Evolutionary conservation across 2,888 invertebrate genomes (phyloP), one percentile per base, ranked within the genome.

Genomic region (Heliconius hortense): DNA sequence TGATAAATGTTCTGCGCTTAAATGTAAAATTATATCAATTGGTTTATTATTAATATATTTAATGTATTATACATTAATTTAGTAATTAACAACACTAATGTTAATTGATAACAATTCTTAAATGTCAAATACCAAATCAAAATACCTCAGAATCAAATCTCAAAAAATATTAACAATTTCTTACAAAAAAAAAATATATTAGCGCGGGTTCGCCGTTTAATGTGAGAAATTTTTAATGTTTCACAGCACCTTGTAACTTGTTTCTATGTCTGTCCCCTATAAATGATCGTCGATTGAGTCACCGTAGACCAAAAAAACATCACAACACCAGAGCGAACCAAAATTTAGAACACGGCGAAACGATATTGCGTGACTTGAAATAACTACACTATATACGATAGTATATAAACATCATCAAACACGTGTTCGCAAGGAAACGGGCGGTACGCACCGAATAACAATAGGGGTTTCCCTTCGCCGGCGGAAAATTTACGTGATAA

Each of bases 401-500:
- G 83, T 85, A 85, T 88, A 87, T 88, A 88, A 88, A 81, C 81
- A 82, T 82, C 79, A 86, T 85, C 84, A 84, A 90, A 92, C 92
- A 92, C 92, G 93, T 93, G 93, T 94, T 91, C 85, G 89, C 89
- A 85, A 91, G 92, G 92, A 93, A 91, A 90, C 90, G 87, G 83
- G 83, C 83, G 84, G 85, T 88, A 87, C 88, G 89, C 85, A 82
- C 83, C 81, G 93, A 93, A 94, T 93, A 88, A 92, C 93, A 93
- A 93, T 93, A 86, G 86, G 86, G 89, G 91, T 93, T 93, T 93
- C 93, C 93, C 93, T 94, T 92, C 4, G 92, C 92, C 86, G 90
- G 90, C 90, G 89, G 91, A 90, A 94, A 93, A 93, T 93, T 93
- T 92, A 93, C 93, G 94, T 94, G 94, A 92, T 92, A 91, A 89